Conservation (phyloP, 2,113 vertebrate genomes). For the Clupea harengus region DNA sequence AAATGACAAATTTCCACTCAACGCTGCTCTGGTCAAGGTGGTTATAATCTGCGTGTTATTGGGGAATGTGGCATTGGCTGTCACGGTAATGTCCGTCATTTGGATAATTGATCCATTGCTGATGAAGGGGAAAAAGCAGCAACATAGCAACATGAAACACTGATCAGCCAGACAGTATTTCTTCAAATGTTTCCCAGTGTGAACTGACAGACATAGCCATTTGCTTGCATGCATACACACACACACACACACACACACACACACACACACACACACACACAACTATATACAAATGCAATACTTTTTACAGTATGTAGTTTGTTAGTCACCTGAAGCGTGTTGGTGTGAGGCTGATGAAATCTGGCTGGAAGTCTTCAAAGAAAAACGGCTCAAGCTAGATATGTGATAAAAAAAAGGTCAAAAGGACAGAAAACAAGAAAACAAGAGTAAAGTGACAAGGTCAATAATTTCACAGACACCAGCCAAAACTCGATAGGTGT, state of each 20-base stretch:
- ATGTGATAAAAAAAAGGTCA: neutral
- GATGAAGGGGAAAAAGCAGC: neutral
- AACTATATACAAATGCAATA: neutral
- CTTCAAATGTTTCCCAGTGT: no score
- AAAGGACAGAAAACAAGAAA: neutral
- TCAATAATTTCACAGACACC: neutral
- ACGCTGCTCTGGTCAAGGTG: neutral
- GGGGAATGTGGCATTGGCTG: neutral
- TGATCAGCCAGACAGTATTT: no score
- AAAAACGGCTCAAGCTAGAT: neutral
- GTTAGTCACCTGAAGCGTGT: neutral
- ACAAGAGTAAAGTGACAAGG: neutral
- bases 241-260: neutral
- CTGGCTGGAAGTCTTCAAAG: neutral
- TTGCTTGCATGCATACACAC: neutral
- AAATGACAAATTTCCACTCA: neutral
- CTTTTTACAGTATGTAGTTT: neutral
- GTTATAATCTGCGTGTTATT: neutral
- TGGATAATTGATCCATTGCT: neutral
- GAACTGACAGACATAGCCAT: no score
- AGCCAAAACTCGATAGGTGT: neutral
- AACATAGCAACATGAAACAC: neutral
- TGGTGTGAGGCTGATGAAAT: neutral
- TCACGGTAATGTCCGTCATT: neutral
- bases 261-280: no score